These are phyloP conservation scores for Leuciscus waleckii DNA, from an alignment of 2,797 vertebrate species.

Conservation along the genomic window DNA sequence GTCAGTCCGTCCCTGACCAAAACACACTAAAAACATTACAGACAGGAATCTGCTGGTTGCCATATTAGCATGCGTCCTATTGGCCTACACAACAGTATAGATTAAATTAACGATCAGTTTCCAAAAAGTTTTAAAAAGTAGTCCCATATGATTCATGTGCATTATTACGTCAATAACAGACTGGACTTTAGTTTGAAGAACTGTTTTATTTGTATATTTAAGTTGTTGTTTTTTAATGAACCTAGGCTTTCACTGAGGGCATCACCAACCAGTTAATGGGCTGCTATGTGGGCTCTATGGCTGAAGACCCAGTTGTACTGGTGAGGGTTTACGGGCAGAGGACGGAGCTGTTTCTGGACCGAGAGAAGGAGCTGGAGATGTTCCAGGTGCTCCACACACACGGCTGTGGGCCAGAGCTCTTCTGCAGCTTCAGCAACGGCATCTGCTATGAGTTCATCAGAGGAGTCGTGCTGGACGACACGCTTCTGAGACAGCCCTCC, in stretches of 20 bases:
- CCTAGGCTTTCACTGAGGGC: slow-evolving; percentile 81
- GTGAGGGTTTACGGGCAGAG: slow-evolving; percentile 78
- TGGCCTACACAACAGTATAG: too few relatives aligned
- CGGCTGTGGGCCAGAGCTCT: slow-evolving; percentile 78
- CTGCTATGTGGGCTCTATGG: slow-evolving; percentile 73
- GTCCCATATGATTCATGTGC: background rate
- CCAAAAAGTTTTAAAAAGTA: background rate
- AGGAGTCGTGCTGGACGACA: slow-evolving; percentile 75
- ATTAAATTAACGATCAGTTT: background rate
- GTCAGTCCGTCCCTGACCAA: too few relatives aligned
- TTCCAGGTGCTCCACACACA: slow-evolving; percentile 75
- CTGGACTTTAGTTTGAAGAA: background rate
- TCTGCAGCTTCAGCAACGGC: slow-evolving; percentile 83
- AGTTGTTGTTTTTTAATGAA: slow-evolving; percentile 59
- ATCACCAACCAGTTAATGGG: slow-evolving; percentile 82
- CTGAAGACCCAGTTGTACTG: slow-evolving; percentile 72
- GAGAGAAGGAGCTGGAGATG: slow-evolving; percentile 77
- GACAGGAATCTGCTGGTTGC: too few relatives aligned
- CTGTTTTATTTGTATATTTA: background rate
- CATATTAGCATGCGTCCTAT: too few relatives aligned
- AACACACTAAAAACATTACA: too few relatives aligned
- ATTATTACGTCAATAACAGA: background rate
- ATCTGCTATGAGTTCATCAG: slow-evolving; percentile 82
- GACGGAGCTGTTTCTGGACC: slow-evolving; percentile 80
- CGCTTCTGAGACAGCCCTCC: slow-evolving; percentile 74